phyloP scores from a whole-genome alignment of 2,888 invertebrate genomes.

The Laothoe populi region DNA sequence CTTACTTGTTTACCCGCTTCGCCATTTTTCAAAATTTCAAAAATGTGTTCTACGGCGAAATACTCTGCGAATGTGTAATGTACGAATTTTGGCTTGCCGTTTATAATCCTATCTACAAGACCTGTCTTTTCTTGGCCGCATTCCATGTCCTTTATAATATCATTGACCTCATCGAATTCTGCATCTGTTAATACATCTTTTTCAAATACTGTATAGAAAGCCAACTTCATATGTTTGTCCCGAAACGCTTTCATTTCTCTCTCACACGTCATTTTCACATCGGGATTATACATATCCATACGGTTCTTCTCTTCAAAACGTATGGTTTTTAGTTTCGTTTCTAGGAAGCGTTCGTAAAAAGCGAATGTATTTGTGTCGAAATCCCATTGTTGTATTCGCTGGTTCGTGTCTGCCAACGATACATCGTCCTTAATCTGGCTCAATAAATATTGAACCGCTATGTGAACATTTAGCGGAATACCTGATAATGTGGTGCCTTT shows the following conservation, averaged over 20 bases:
- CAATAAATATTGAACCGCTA: slow-evolving; percentile 33
- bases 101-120: slow-evolving; percentile 29
- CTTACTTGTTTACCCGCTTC: background rate
- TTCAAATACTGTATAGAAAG: slow-evolving; percentile 31
- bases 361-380: slow-evolving; percentile 29
- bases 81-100: slow-evolving; percentile 31
- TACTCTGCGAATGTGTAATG: slow-evolving; percentile 35
- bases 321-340: slow-evolving; percentile 33
- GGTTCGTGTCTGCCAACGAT: background rate
- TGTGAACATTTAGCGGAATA: slow-evolving; percentile 34
- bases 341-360: slow-evolving; percentile 35
- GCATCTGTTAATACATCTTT: background rate
- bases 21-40: slow-evolving; percentile 30
- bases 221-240: slow-evolving; percentile 34
- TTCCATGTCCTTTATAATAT: slow-evolving; percentile 23
- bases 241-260: slow-evolving; percentile 32
- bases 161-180: background rate
- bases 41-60: slow-evolving; percentile 36
- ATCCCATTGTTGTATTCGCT: slow-evolving; percentile 28
- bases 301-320: slow-evolving; percentile 34
- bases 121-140: slow-evolving; percentile 33
- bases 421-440: slow-evolving; percentile 27
- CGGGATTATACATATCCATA: slow-evolving; percentile 31
- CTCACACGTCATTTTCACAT: slow-evolving; percentile 28
- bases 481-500: background rate